phyloP scores from a whole-genome alignment of 2,113 vertebrate genomes.

The Heterotis niloticus region DNA sequence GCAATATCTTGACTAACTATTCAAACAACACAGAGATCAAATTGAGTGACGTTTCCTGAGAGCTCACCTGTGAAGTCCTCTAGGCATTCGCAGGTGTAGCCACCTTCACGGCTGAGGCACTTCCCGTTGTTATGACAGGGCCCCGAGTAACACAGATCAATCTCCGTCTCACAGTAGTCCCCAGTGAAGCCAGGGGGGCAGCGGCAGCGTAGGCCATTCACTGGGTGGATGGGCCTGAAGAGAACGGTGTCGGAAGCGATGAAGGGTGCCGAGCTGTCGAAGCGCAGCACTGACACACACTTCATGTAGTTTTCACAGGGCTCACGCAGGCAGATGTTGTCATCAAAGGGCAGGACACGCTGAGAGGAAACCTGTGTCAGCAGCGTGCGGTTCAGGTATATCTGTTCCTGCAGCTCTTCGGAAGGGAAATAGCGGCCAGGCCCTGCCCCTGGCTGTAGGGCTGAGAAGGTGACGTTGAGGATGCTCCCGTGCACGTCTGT shows the following conservation, averaged over 20 bases:
- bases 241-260: conserved; percentile 74
- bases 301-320: conserved; percentile 91
- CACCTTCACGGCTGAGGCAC: conserved; percentile 77
- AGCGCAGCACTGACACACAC: conserved; percentile 77
- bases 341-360: conserved; percentile 79
- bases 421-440: conserved; percentile 69
- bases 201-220: conserved; percentile 76
- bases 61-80: conserved; percentile 74
- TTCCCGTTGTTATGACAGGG: conserved; percentile 70
- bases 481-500: conserved; percentile 69
- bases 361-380: conserved; percentile 70
- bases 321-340: conserved; percentile 83
- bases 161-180: conserved; percentile 80
- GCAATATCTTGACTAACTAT: too few species aligned
- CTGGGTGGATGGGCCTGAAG: conserved; percentile 80
- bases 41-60: conserved; percentile 14
- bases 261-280: conserved; percentile 80
- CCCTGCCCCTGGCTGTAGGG: conserved; percentile 67
- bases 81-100: conserved; percentile 75
- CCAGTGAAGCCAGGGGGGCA: conserved; percentile 79
- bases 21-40: too few species aligned
- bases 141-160: conserved; percentile 81
- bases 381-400: conserved; percentile 80
- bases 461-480: conserved; percentile 83
- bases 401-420: conserved; percentile 79